Conservation (phyloP, 37 sponge, comb jelly and placozoan species). For the Diacarnus erythraeanus region DNA sequence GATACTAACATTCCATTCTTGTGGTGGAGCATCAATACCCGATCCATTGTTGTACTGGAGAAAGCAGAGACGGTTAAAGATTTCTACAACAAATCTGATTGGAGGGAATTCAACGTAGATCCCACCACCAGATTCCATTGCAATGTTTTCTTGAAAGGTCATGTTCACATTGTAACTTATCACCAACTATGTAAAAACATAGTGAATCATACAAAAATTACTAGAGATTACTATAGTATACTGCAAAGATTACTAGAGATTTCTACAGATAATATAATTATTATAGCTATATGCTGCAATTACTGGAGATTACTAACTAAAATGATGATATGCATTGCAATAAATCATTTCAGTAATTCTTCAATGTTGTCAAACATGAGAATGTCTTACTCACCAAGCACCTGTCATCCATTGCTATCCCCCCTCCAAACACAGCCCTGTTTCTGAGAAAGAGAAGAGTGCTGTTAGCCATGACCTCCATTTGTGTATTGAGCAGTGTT, state of each 20-base stretch:
- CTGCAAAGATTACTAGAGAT: no score
- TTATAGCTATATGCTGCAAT: no score
- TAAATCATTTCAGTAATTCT: no score
- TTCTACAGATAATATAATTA: no score
- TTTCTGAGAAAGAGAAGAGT: conserved; percentile 45
- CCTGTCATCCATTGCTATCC: conserved; percentile 77
- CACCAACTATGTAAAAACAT: conserved; percentile 34
- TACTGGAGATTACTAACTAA: no score
- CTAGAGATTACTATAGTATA: no score
- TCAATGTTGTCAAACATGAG: no score
- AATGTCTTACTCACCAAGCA: conserved; percentile 56
- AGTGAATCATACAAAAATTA: no score
- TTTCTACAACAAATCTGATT: conserved; percentile 75
- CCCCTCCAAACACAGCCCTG: conserved; percentile 76
- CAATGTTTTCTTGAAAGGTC: conserved; percentile 51
- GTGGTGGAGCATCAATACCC: conserved; percentile 48
- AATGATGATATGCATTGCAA: no score
- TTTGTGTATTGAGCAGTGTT: conserved; percentile 67
- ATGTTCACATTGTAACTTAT: conserved; percentile 34
- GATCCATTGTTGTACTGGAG: conserved; percentile 60
- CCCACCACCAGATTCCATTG: conserved; percentile 71
- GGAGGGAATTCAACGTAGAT: conserved; percentile 85
- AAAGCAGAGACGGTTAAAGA: conserved; percentile 80
- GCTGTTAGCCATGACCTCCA: conserved; percentile 53
- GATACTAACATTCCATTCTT: conserved; percentile 53